Percentiles rank a stretch among this genome's conserved stretches.
These are phyloP conservation scores for Drosophila pectinifera DNA, from an alignment of 1,140 invertebrate species.

Conservation along the genomic window DNA sequence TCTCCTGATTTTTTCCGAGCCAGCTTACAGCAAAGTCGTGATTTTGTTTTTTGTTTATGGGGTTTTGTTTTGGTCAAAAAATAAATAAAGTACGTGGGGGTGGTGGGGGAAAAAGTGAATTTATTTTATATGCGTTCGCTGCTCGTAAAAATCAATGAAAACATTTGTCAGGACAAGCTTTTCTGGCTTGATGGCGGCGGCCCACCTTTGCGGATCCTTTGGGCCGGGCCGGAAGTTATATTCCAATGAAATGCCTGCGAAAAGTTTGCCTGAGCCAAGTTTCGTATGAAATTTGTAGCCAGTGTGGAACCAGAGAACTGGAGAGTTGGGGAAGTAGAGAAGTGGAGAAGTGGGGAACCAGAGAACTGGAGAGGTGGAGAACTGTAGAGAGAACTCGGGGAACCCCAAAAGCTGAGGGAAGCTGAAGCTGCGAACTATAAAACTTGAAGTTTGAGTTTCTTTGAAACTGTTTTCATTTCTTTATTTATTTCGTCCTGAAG, in stretches of 20 bases:
- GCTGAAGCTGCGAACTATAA: conserved; percentile 62
- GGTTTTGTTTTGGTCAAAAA: conserved; percentile 8
- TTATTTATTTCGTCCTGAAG: conserved; percentile 37
- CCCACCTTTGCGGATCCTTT: conserved; percentile 28
- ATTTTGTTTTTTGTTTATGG: conserved; percentile 14
- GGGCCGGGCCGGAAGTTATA: conserved; percentile 25
- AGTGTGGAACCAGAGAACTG: conserved; percentile 13
- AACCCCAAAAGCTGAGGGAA: conserved; percentile 21
- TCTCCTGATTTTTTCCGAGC: background rate
- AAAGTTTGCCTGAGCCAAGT: conserved; percentile 67
- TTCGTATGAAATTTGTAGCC: conserved; percentile 77
- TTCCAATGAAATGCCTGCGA: conserved; percentile 55
- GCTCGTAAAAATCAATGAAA: conserved; percentile 82
- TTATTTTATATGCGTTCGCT: conserved; percentile 73
- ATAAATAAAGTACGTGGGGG: conserved; percentile 22
- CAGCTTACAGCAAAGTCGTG: conserved; percentile 27
- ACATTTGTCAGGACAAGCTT: conserved; percentile 57
- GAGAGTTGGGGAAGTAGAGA: too few species aligned
- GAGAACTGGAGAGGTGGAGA: too few species aligned
- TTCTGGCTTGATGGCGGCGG: conserved; percentile 30
- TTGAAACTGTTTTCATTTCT: conserved; percentile 74
- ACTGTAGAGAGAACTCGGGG: too few species aligned
- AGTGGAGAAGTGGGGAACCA: conserved; percentile 4
- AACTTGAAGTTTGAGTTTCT: conserved; percentile 77
- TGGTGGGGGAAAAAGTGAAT: conserved; percentile 50